Evolutionary conservation across 2,113 vertebrate genomes (phyloP), one percentile per base, ranked within the genome.

Genomic region (Tylochromis polylepis): DNA sequence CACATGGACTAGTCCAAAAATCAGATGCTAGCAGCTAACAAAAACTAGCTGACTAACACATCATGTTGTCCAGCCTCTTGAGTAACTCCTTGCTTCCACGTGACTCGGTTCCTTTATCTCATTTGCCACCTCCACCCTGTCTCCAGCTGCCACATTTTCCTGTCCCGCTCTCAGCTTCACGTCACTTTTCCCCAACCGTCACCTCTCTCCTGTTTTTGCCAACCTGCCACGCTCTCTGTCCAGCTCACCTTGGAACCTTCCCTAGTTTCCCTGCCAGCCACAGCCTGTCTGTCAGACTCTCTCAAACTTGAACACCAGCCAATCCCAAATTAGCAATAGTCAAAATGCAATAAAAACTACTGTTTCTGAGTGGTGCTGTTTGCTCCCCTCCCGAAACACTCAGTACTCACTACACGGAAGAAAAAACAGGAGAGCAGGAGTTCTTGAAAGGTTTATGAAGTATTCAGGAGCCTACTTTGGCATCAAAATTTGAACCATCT

Each of bases 251-350:
- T 77, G 27, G 72, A 77, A 77, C 27, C 18, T 53, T 7, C 11
- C 46, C 11, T 53, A 53, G 6, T 53, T 29, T 77, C 31, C 72
- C 46, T 51, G 46, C 11, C 70, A 77, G 70, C 24, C 46, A 51
- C 27, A 77, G 70, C 70, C 70, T 53, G 27, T 77, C 16, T 77
- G 46, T 77, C 72, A 77, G 18, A 77, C 72, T 53, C 43, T 75
- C 6, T 53, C 11, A 77, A 77, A 77, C 18, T 77, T 14, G 46
- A 77, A 77, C 6, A 2, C 43, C 43, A 31, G 27, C 72, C 72
- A 53, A 77, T 53, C 6, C 46, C 27, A 53, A 20, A 31, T 34
- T 53, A 77, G 46, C 46, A 34, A n/a, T 53, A 77, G 11, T 53
- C 46, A 34, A 77, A 77, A 31, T 34, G 46, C 27, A 53, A 34